Base-by-base conservation (phyloP, 2,113 vertebrate species). In the Melanerpes aurifrons region DNA sequence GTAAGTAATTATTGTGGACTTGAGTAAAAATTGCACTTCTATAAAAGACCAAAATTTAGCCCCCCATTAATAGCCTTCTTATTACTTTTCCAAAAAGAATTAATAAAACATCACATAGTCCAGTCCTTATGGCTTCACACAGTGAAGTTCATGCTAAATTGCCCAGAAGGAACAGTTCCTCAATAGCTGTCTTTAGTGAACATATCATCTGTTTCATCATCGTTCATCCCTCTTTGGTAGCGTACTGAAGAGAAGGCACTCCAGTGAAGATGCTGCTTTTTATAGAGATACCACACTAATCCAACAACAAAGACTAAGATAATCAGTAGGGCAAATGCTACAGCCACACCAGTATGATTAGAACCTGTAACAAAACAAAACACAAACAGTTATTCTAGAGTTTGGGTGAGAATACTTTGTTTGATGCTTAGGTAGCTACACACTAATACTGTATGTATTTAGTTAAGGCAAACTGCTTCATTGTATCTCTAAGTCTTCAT, bases 201-300 rank as follows among this genome's bases (percentile, higher is more conserved):
- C 68, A 98, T 98, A 82, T 97, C 98, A 74, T 98, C 98, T 59
- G 97, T 97, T 94, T 99, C 99, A 3, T 97, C 95, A 31, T 99
- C 98, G 20, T 99, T 98, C 16, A 97, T 93, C 72, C 98, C 98
- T 91, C 98, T 98, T 88, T 98, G 96, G 80, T 99, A 99, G 63
- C 98, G 99, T 32, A 99, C 97, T 5, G 98, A 88, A 50, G 97
- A 97, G 75, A 97, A 97, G 26, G 98, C 97, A 24, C 90, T 64
- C 97, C 98, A 98, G 61, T 93, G 86, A 48, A 96, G 66, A 26
- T 56, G 96, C 20, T 97, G 98, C 96, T 96, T 99, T 97, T 97
- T 98, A 68, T 98, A 98, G 17, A 99, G 18, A 66, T 98, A 86
- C 73, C 98, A 98, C 20, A 85, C 64, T n/a, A 98, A 84, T 8